These are phyloP conservation scores for Apodemus speciosus DNA, from an alignment of 2,113 vertebrate species.

Conservation along the genomic window DNA sequence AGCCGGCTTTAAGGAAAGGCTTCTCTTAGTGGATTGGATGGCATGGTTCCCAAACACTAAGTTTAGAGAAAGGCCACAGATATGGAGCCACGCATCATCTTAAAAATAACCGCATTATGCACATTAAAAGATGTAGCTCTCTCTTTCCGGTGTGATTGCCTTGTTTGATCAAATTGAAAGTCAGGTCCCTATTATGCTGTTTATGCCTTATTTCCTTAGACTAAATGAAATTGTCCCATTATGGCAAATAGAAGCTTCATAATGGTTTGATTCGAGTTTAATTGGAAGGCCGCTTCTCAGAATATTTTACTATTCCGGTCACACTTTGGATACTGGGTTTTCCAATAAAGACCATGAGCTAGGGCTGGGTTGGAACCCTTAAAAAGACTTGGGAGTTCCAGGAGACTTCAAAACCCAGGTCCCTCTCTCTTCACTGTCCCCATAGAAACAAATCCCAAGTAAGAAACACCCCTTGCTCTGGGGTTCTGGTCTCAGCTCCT, in stretches of 20 bases:
- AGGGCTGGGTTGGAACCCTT: background rate
- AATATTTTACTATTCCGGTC: slow-evolving; percentile 67
- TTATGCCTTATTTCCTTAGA: slow-evolving; percentile 71
- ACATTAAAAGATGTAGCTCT: slow-evolving; percentile 71
- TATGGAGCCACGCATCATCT: slow-evolving; percentile 42
- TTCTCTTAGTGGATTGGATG: slow-evolving; percentile 55
- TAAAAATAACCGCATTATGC: slow-evolving; percentile 73
- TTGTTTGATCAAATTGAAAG: slow-evolving; percentile 76
- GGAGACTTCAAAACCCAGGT: slow-evolving; percentile 13
- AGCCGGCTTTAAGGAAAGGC: slow-evolving; percentile 48
- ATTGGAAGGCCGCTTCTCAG: slow-evolving; percentile 70
- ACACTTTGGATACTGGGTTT: slow-evolving; percentile 47
- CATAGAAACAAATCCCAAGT: slow-evolving; percentile 22
- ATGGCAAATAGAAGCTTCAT: slow-evolving; percentile 72
- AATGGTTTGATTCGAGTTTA: slow-evolving; percentile 75
- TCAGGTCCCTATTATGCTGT: slow-evolving; percentile 68
- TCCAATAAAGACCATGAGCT: background rate
- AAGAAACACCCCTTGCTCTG: background rate
- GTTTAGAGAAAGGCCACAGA: slow-evolving; percentile 65
- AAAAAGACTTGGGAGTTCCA: background rate
- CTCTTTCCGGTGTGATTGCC: slow-evolving; percentile 67
- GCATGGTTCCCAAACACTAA: slow-evolving; percentile 60
- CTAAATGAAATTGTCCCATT: slow-evolving; percentile 78
- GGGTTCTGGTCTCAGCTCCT: background rate
- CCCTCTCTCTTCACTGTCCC: background rate